These are phyloP conservation scores for Hipparchia semele DNA, from an alignment of 2,888 invertebrate genomes.

Conservation along the genomic window DNA sequence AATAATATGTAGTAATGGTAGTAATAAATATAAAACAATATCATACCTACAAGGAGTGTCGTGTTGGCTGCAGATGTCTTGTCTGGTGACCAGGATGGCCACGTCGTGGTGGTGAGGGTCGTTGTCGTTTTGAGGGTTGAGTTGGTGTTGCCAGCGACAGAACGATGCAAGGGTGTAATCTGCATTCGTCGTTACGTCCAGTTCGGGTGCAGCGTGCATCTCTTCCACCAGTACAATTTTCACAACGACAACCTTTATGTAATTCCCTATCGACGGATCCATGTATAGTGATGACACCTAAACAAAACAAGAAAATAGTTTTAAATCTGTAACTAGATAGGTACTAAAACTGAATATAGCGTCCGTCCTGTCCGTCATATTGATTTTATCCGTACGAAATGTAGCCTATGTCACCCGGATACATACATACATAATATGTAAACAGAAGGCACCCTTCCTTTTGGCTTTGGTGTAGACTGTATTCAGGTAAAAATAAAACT, in stretches of 20 bases:
- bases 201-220: constrained; percentile 82
- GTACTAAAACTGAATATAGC: too few relatives aligned
- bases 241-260: constrained; percentile 95
- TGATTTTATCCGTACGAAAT: too few relatives aligned
- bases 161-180: constrained; percentile 92
- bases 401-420: too few relatives aligned
- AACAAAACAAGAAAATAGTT: constrained; percentile 9
- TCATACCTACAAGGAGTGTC: constrained; percentile 81
- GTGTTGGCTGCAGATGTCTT: constrained; percentile 87
- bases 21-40: constrained; percentile 36
- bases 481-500: too few relatives aligned
- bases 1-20: not conserved
- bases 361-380: too few relatives aligned
- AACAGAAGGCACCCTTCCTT: too few relatives aligned
- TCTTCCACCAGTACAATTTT: constrained; percentile 91
- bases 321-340: too few relatives aligned
- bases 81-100: constrained; percentile 92
- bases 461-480: too few relatives aligned
- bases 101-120: constrained; percentile 96
- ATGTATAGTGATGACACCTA: constrained; percentile 90
- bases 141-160: constrained; percentile 91
- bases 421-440: too few relatives aligned
- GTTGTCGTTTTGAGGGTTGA: constrained; percentile 89
- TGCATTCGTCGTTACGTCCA: constrained; percentile 91
- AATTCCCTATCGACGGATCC: constrained; percentile 95